Conservation (phyloP, 2,113 vertebrate genomes). For the Scolopax mira region DNA sequence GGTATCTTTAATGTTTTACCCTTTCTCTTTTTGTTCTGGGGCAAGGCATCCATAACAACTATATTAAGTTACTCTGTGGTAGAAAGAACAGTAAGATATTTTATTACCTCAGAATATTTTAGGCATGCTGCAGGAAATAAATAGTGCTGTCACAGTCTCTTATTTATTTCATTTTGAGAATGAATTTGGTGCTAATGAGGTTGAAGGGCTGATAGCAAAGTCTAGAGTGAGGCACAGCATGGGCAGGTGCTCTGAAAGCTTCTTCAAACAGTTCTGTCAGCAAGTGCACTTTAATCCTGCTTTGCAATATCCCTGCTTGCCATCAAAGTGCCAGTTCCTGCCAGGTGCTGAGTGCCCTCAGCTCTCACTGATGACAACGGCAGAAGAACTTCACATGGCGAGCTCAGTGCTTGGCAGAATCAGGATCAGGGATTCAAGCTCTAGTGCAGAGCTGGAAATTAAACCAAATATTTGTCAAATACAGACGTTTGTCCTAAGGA, state of each 20-base stretch:
- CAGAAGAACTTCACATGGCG: background rate
- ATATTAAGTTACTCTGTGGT: background rate
- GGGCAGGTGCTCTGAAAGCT: slow-evolving; percentile 51
- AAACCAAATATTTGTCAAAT: slow-evolving; percentile 7
- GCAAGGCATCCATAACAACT: background rate
- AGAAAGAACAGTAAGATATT: background rate
- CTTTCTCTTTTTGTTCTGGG: background rate
- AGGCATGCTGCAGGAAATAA: background rate
- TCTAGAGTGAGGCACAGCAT: slow-evolving; percentile 29
- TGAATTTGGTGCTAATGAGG: slow-evolving; percentile 40
- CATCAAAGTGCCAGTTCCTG: slow-evolving; percentile 35
- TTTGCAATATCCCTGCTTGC: slow-evolving; percentile 32
- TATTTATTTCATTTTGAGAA: slow-evolving; percentile 35
- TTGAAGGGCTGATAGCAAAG: slow-evolving; percentile 17
- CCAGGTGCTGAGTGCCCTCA: slow-evolving; percentile 49
- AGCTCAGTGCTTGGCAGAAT: background rate
- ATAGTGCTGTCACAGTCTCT: background rate
- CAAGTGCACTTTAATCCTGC: slow-evolving; percentile 52
- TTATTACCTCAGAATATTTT: background rate
- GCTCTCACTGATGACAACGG: slow-evolving; percentile 7
- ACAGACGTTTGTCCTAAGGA: background rate
- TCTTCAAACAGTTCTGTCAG: slow-evolving; percentile 45
- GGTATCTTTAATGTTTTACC: background rate
- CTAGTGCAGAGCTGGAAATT: background rate
- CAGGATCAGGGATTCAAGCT: slow-evolving; percentile 8